Evolutionary conservation across 2,888 invertebrate genomes (phyloP).

Genomic region (Biston betularia): DNA sequence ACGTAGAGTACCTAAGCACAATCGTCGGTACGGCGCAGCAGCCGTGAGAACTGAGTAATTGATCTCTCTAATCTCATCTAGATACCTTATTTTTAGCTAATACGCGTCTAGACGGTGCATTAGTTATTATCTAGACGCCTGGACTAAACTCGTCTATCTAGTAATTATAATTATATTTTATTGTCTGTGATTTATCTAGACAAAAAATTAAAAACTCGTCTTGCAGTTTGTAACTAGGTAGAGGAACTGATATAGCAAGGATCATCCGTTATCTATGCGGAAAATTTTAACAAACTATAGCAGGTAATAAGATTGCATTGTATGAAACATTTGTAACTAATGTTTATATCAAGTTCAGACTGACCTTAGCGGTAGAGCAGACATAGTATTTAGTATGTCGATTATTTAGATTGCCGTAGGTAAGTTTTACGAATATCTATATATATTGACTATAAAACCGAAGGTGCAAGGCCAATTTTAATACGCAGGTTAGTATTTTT

Average conservation of each 20-base stretch:
- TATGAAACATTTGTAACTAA: constrained; percentile 13
- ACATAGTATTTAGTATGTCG: constrained; percentile 29
- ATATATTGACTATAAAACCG: constrained; percentile 33
- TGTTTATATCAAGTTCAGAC: constrained; percentile 26
- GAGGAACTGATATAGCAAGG: constrained; percentile 2
- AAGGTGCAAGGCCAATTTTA: constrained; percentile 38
- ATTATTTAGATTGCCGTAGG: constrained; percentile 38
- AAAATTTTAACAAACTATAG: constrained; percentile 1
- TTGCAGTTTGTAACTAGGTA: constrained; percentile 3
- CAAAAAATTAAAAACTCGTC: constrained; percentile 14
- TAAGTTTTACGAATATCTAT: constrained; percentile 36
- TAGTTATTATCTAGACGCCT: constrained; percentile 40
- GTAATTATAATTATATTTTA: constrained; percentile 8
- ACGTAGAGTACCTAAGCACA: constrained; percentile 38
- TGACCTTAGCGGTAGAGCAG: constrained; percentile 35
- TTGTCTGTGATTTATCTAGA: constrained; percentile 1
- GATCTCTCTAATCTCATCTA: constrained; percentile 77
- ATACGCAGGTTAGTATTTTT: constrained; percentile 30
- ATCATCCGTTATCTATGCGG: constrained; percentile 9
- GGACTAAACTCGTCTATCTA: constrained; percentile 30
- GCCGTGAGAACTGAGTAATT: constrained; percentile 81
- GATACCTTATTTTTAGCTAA: constrained; percentile 59
- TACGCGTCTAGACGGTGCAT: constrained; percentile 65
- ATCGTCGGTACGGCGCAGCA: constrained; percentile 38
- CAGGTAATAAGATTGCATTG: neutral